A percentile compares a stretch with the other conserved stretches of the same genome.
phyloP scores from a whole-genome alignment of 2,888 invertebrate genomes.

The Selenia dentaria region DNA sequence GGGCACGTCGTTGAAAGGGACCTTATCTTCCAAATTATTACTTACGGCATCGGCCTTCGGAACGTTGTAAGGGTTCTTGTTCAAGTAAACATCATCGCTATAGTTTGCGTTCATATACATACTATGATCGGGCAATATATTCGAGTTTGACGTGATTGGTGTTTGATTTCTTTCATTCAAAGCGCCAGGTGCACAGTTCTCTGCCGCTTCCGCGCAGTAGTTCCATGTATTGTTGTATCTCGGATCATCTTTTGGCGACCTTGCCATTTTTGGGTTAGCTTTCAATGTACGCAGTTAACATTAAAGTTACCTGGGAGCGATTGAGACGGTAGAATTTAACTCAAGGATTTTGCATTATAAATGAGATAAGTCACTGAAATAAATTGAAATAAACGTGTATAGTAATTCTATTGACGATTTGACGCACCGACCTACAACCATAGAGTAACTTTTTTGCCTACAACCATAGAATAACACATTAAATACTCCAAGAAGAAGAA shows the following conservation, averaged over 20 bases:
- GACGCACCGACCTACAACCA: too few relatives aligned
- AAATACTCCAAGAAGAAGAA: too few relatives aligned
- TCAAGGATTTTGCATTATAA: constrained; percentile 69
- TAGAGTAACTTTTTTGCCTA: too few relatives aligned
- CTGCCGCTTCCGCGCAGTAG: constrained; percentile 67
- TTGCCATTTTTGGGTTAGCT: constrained; percentile 77
- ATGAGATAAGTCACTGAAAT: constrained; percentile 46
- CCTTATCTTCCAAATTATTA: constrained; percentile 64
- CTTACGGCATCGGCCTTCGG: constrained; percentile 56
- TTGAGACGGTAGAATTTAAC: constrained; percentile 44
- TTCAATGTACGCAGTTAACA: constrained; percentile 49
- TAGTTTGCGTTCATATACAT: constrained; percentile 65
- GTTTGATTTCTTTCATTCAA: constrained; percentile 64
- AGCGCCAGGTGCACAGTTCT: constrained; percentile 64
- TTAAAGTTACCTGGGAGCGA: constrained; percentile 40
- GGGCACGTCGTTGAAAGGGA: constrained; percentile 56
- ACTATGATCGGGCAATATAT: constrained; percentile 62
- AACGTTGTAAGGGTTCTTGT: constrained; percentile 65
- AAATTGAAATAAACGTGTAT: constrained; percentile 63
- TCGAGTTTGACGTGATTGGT: constrained; percentile 53
- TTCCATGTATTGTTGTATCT: constrained; percentile 79
- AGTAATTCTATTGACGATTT: constrained; percentile 64
- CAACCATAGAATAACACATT: too few relatives aligned
- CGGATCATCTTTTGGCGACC: constrained; percentile 80
- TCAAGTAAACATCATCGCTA: constrained; percentile 67